These are phyloP conservation scores for Lochmaea capreae DNA, from an alignment of 2,888 invertebrate genomes.

Conservation along the genomic window DNA sequence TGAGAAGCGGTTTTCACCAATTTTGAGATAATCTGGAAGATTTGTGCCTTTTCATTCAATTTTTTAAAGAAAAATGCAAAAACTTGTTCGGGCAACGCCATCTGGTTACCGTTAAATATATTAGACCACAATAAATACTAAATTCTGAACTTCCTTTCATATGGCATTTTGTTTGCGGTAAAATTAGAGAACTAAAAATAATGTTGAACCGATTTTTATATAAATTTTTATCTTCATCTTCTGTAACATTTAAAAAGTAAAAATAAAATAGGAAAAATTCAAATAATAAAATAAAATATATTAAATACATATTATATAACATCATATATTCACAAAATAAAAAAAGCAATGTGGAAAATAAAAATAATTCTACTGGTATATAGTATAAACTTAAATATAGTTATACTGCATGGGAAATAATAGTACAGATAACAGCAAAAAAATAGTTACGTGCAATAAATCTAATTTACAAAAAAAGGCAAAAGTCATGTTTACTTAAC, in stretches of 20 bases:
- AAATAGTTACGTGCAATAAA: not conserved
- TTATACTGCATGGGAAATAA: conserved; percentile 2
- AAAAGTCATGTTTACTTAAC: conserved; percentile 4
- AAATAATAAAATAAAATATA: conserved; percentile 30
- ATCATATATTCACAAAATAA: conserved; percentile 11
- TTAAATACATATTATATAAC: not conserved
- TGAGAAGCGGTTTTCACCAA: too few species aligned
- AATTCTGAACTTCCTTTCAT: too few species aligned
- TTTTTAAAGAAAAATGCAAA: too few species aligned
- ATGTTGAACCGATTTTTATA: too few species aligned
- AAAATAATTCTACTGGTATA: not conserved
- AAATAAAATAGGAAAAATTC: conserved; percentile 3
- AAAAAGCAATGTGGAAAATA: conserved; percentile 15
- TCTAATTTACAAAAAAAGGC: not conserved
- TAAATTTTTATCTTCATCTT: not conserved
- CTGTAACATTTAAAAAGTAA: not conserved
- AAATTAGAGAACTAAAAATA: too few species aligned
- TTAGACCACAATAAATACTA: too few species aligned
- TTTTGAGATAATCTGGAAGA: too few species aligned
- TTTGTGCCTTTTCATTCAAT: too few species aligned
- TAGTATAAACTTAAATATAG: not conserved
- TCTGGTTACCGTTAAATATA: too few species aligned
- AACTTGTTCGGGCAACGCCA: too few species aligned
- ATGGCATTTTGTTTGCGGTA: too few species aligned
- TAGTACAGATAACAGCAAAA: conserved; percentile 3